A percentile compares a stretch with the other conserved stretches of the same genome.
Conservation (phyloP, 1,140 invertebrate genomes). For the Diorhabda elongata region DNA sequence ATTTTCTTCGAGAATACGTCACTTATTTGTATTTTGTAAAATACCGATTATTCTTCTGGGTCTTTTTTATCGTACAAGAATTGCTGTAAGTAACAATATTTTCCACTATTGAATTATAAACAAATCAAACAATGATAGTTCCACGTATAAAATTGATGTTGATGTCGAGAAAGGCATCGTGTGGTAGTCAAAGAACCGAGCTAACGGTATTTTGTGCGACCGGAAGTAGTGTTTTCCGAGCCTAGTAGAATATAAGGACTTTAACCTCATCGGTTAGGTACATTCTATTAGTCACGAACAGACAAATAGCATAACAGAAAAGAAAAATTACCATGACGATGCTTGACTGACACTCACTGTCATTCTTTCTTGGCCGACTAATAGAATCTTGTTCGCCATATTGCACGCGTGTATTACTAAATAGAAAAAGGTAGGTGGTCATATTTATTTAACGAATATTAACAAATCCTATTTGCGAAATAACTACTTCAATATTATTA, state of each 20-base stretch:
- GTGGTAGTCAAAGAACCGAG: not conserved
- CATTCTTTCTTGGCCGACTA: not conserved
- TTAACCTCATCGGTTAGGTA: constrained; percentile 8
- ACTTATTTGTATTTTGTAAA: too few species aligned
- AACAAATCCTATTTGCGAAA: too few species aligned
- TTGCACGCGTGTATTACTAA: too few species aligned
- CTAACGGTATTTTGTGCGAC: constrained; percentile 9
- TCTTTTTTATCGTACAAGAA: too few species aligned
- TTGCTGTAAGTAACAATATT: too few species aligned
- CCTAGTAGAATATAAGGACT: constrained; percentile 7
- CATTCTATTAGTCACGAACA: constrained; percentile 13
- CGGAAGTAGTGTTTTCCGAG: constrained; percentile 14
- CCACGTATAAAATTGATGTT: not conserved
- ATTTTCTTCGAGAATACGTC: too few species aligned
- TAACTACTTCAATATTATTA: too few species aligned
- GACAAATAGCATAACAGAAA: constrained; percentile 14
- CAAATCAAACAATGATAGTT: not conserved
- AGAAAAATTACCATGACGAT: constrained; percentile 4
- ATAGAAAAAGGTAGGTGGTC: too few species aligned
- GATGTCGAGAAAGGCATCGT: not conserved
- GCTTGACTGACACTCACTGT: constrained; percentile 7
- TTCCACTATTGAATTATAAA: too few species aligned
- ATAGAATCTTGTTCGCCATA: too few species aligned
- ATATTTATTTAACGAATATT: too few species aligned
- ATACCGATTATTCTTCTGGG: too few species aligned